Evolutionary conservation across 2,888 invertebrate genomes (phyloP), one percentile per base, ranked within the genome.

Genomic region (Julus scandinavius): DNA sequence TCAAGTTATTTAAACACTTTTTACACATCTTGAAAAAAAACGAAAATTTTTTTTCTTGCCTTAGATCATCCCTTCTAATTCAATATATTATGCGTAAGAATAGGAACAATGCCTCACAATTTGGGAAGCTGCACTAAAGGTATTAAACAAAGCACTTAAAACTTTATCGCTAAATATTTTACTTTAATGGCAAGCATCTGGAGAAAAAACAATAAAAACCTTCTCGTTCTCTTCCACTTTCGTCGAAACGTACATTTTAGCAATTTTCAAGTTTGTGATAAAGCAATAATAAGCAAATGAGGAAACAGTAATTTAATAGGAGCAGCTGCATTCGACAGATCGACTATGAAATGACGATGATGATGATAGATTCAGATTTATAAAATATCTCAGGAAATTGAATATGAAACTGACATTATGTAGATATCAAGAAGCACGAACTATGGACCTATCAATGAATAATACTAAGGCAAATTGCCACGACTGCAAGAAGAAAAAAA

Each of bases 301-400:
- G 72, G 72, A 72, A 72, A 72, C 72, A 72, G 72, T 72, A 72
- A 72, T 72, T 72, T 72, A 72, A 72, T 72, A 72, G 72, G 72
- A 72, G 29, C 72, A 72, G 72, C 72, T 72, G 72, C 72, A 29
- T 7, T 9, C 72, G 72, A 72, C 72, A 72, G 29, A 29, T 29
- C n/a, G 4, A 20, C 1, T 29, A 29, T 29, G 29, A 72, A 72
- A 72, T 29, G 29, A n/a, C 72, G 72, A 72, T 72, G 72, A 72
- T 72, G 72, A 72, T 72, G 72, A 72, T 72, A 72, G 72, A 72
- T 72, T 72, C 72, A 72, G 72, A 72, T 72, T 72, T 29, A 72
- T 29, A 72, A 72, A 72, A 72, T 72, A 72, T 72, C 72, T 72
- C 29, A 29, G n/a, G 72, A 54, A 72, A 72, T 72, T 72, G 72